phyloP scores from a whole-genome alignment of 2,113 vertebrate genomes.

The Erythrolamprus reginae region DNA sequence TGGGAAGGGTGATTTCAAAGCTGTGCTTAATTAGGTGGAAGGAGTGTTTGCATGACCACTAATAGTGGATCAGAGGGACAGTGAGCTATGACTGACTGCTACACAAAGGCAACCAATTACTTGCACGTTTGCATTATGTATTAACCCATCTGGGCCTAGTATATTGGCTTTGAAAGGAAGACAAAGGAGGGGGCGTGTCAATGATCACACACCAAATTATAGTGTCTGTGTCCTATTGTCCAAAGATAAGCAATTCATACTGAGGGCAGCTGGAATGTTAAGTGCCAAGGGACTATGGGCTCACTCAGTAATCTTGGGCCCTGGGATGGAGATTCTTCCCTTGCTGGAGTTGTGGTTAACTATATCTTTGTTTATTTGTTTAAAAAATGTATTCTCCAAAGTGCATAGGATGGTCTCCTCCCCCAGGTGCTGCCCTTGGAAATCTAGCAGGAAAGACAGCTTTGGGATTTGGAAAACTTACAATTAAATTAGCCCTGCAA shows the following conservation, averaged over 20 bases:
- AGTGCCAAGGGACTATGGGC: constrained; percentile 2
- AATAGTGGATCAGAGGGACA: constrained; percentile 80
- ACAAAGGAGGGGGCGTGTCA: constrained; percentile 84
- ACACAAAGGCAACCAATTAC: constrained; percentile 70
- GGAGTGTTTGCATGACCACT: constrained; percentile 74
- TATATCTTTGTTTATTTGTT: background rate
- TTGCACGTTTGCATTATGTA: constrained; percentile 93
- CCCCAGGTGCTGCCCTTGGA: background rate
- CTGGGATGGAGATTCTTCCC: background rate
- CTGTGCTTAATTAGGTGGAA: constrained; percentile 91
- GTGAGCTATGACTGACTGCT: constrained; percentile 67
- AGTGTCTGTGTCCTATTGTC: constrained; percentile 80
- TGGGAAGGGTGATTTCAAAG: constrained; percentile 79
- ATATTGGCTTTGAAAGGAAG: constrained; percentile 84
- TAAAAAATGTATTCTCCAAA: background rate
- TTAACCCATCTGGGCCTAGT: constrained; percentile 92
- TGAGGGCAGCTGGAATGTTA: constrained; percentile 39
- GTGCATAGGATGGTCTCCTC: background rate
- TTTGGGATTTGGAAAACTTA: background rate
- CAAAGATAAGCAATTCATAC: constrained; percentile 47
- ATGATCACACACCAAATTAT: constrained; percentile 85
- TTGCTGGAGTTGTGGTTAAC: background rate
- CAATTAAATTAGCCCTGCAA: constrained; percentile 9
- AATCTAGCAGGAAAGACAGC: constrained; percentile 2
- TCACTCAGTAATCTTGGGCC: background rate